Evolutionary conservation across 2,888 invertebrate species (phyloP), one percentile per base, ranked within the genome.

Genomic region (Sisyra nigra): DNA sequence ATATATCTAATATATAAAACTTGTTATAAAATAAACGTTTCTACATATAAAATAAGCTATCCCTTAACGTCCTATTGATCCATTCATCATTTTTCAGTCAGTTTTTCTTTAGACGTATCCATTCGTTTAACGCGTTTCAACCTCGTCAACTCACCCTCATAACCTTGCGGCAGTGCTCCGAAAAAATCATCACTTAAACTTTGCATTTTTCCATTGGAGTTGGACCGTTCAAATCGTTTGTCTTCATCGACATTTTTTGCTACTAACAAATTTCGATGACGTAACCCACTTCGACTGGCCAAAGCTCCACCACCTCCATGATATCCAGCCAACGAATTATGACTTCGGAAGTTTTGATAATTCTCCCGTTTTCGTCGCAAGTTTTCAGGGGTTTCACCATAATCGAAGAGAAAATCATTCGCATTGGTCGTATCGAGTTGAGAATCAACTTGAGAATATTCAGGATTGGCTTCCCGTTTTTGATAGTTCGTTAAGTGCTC

Each of bases 131-230:
- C 58, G 35, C 64, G 50, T 49, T 64, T 64, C 48, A 58, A 61
- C 47, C 64, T 51, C 1, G 55, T 51, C 41, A 62, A 48, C 49
- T 61, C 60, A 2, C 61, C 63, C 34, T 60, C 57, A 45, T 57
- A 63, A 45, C 58, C 55, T 48, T 62, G 59, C 2, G 63, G 62
- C 14, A 63, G 49, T 1, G 58, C 59, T 2, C 64, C 64, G 49
- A 64, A 64, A 15, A 63, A 50, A 48, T 62, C 63, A 33, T 41
- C 41, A 17, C 9, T 17, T 9, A 33, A 44, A 40, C 32, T 46
- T 39, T 9, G 38, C 33, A 11, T 43, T 43, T 18, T 15, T 40
- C 19, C 10, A 10, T 39, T 29, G 10, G 46, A 39, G 6, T 40
- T 41, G 38, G 33, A 40, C 9, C 40, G 29, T 29, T 36, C 40